phyloP scores from a whole-genome alignment of 1,140 invertebrate species.

The Hestina assimilis region DNA sequence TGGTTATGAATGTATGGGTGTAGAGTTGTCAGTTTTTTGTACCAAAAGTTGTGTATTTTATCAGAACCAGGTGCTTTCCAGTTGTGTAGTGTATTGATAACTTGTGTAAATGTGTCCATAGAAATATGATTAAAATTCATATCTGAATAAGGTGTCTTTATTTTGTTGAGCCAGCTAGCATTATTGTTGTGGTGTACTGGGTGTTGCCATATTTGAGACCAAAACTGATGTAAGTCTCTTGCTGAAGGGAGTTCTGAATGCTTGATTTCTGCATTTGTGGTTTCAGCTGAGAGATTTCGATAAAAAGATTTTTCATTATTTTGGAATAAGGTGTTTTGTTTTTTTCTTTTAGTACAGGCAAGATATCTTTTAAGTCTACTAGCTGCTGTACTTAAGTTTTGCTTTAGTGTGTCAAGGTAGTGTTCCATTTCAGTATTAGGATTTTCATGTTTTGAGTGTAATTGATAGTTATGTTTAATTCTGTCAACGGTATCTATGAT shows the following conservation, averaged over 20 bases:
- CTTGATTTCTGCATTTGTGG: background rate
- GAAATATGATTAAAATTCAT: background rate
- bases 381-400: slow-evolving; percentile 6
- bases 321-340: slow-evolving; percentile 8
- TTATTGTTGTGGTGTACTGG: background rate
- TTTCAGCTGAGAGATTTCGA: background rate
- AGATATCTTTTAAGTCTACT: slow-evolving; percentile 10
- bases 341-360: slow-evolving; percentile 3
- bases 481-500: background rate
- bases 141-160: background rate
- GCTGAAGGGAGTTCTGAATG: background rate
- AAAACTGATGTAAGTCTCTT: background rate
- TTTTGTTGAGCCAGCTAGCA: background rate
- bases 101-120: background rate
- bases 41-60: slow-evolving; percentile 3
- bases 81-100: background rate
- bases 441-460: background rate
- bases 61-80: slow-evolving; percentile 7
- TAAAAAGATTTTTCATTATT: slow-evolving; percentile 11
- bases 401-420: slow-evolving; percentile 9
- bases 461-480: background rate
- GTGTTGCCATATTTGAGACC: slow-evolving; percentile 5
- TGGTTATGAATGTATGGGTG: background rate
- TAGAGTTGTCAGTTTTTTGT: slow-evolving; percentile 2
- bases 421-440: slow-evolving; percentile 5